These are phyloP conservation scores for Ridgeia piscesae DNA, from an alignment of 1,140 invertebrate genomes.

Conservation along the genomic window DNA sequence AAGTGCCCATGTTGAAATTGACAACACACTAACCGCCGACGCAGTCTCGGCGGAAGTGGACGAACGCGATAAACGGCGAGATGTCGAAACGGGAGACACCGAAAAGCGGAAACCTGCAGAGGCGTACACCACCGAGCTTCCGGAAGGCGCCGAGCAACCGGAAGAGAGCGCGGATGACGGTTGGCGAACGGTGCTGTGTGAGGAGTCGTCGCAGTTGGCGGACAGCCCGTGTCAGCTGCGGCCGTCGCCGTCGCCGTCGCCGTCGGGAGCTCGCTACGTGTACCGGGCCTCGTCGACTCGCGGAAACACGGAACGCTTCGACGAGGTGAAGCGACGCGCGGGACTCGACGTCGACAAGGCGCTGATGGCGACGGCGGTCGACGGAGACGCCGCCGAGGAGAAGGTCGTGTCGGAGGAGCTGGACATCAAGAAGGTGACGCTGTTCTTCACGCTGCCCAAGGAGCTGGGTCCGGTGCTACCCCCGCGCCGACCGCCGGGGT, in stretches of 20 bases:
- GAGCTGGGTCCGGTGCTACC: not conserved
- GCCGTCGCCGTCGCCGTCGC: not conserved
- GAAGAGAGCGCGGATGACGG: not conserved
- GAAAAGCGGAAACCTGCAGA: not conserved
- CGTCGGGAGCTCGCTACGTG: not conserved
- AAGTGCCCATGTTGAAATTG: not conserved
- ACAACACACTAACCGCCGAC: not conserved
- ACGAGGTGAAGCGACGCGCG: not conserved
- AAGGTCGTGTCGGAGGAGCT: not conserved
- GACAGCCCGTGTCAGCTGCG: not conserved
- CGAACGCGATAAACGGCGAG: not conserved
- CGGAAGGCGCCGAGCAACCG: not conserved
- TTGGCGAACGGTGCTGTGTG: not conserved
- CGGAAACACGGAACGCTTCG: not conserved
- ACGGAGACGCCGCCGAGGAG: not conserved
- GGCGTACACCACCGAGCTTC: not conserved
- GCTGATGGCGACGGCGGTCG: not conserved
- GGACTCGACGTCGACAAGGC: not conserved
- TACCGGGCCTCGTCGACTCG: not conserved
- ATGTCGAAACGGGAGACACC: not conserved
- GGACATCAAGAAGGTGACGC: not conserved
- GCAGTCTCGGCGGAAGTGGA: not conserved
- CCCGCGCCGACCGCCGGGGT: too few species aligned
- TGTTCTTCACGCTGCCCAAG: not conserved
- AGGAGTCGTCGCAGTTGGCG: not conserved